Percentiles rank a stretch among this genome's conserved stretches.
Evolutionary conservation across 2,797 vertebrate species (phyloP).

Genomic region (Tenualosa ilisha): DNA sequence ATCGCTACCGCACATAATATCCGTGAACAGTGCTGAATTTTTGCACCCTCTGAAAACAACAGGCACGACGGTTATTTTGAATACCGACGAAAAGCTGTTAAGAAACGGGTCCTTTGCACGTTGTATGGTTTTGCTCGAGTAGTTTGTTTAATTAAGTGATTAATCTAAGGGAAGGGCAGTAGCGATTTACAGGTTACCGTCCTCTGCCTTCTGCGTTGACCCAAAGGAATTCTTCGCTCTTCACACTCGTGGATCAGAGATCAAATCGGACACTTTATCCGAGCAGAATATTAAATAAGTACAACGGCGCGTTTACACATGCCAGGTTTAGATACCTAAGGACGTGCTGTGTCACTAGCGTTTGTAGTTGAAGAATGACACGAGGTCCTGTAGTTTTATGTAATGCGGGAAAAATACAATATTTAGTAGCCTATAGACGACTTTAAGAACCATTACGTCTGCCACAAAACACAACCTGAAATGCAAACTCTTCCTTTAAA

Average conservation of each 20-base stretch:
- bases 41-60: slow-evolving; percentile 8
- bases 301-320: background rate
- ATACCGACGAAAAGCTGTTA: background rate
- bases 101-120: background rate
- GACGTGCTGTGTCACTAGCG: background rate
- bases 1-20: slow-evolving; percentile 66
- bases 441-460: no score
- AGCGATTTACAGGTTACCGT: background rate
- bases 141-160: slow-evolving; percentile 16
- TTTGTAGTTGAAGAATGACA: background rate
- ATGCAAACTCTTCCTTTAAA: background rate
- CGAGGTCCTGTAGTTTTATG: no score
- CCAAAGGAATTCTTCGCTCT: slow-evolving; percentile 2
- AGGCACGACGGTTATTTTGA: background rate
- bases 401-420: background rate
- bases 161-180: background rate
- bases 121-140: background rate
- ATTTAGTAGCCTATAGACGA: background rate
- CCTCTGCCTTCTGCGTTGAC: background rate
- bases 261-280: background rate
- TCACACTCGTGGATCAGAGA: background rate
- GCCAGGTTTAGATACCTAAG: background rate
- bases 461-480: background rate
- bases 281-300: background rate
- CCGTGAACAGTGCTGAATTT: slow-evolving; percentile 63